Percentiles rank a stretch among this genome's conserved stretches.
phyloP scores from a whole-genome alignment of 2,113 vertebrate genomes.

The Octodon degus region DNA sequence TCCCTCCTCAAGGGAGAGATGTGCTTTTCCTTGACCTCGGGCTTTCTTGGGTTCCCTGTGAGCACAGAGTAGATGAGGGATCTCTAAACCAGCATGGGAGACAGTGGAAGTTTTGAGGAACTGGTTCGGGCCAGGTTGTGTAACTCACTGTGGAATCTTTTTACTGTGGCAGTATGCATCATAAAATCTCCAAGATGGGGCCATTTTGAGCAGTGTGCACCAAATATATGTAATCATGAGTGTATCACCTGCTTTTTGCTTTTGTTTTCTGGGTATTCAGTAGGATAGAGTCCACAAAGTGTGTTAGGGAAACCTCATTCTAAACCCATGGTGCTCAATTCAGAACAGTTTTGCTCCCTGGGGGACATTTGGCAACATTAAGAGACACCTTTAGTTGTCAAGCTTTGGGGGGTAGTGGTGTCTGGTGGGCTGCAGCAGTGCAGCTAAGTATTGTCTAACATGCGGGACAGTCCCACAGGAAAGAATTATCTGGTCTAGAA shows the following conservation, averaged over 20 bases:
- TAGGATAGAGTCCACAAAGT: background rate
- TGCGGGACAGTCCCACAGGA: background rate
- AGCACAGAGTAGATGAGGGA: conserved; percentile 33
- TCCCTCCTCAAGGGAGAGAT: conserved; percentile 21
- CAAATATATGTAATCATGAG: conserved; percentile 24
- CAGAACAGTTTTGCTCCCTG: background rate
- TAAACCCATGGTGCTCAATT: background rate
- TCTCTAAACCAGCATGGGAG: background rate
- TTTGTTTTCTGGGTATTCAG: conserved; percentile 14
- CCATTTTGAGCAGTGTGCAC: conserved; percentile 38
- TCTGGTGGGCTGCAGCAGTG: background rate
- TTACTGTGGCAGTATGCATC: background rate
- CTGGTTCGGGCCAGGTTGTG: background rate
- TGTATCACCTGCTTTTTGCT: background rate
- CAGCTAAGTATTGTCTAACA: background rate
- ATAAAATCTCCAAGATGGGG: background rate
- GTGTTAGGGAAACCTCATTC: conserved; percentile 11
- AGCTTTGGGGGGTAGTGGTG: background rate
- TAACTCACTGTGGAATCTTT: background rate
- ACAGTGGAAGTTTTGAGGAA: background rate
- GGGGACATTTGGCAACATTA: background rate
- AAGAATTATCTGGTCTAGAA: background rate
- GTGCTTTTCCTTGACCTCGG: background rate
- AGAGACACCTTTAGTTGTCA: conserved; percentile 23
- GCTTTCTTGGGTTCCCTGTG: conserved; percentile 3